phyloP scores from a whole-genome alignment of 2,888 invertebrate genomes.

The Xylota segnis region DNA sequence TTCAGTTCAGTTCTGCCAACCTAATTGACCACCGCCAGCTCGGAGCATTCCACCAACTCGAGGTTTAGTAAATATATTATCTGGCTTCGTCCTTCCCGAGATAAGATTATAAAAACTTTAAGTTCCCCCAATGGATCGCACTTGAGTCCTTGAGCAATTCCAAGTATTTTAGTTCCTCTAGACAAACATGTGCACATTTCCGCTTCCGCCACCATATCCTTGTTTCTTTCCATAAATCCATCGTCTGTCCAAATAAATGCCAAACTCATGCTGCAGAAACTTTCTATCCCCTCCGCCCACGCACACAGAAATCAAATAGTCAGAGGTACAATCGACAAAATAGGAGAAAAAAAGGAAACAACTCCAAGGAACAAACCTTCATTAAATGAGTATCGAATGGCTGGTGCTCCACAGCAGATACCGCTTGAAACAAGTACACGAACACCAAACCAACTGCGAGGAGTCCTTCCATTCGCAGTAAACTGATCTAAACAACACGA shows the following conservation, averaged over 20 bases:
- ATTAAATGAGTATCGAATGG: conserved; percentile 39
- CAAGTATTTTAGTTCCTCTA: not conserved
- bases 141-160: too few relatives aligned
- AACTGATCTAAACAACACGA: conserved; percentile 3
- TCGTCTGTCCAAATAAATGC: not conserved
- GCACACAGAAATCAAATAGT: conserved; percentile 27
- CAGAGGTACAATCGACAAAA: not conserved
- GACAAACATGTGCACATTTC: too few relatives aligned
- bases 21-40: too few relatives aligned
- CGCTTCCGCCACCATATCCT: not conserved
- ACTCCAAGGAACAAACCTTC: not conserved
- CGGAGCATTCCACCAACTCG: too few relatives aligned
- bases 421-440: not conserved
- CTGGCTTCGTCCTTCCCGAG: too few relatives aligned
- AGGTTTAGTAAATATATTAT: too few relatives aligned
- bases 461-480: not conserved
- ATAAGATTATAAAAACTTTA: too few relatives aligned
- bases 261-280: not conserved
- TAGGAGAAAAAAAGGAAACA: not conserved
- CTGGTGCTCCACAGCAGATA: not conserved
- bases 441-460: not conserved
- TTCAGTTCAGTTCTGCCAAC: too few relatives aligned
- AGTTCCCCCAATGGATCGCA: too few relatives aligned
- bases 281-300: not conserved
- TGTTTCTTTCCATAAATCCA: not conserved